Percentiles rank a stretch among this genome's conserved stretches.
These are phyloP conservation scores for Tetragonula carbonaria DNA, from an alignment of 2,888 invertebrate species.

Conservation along the genomic window DNA sequence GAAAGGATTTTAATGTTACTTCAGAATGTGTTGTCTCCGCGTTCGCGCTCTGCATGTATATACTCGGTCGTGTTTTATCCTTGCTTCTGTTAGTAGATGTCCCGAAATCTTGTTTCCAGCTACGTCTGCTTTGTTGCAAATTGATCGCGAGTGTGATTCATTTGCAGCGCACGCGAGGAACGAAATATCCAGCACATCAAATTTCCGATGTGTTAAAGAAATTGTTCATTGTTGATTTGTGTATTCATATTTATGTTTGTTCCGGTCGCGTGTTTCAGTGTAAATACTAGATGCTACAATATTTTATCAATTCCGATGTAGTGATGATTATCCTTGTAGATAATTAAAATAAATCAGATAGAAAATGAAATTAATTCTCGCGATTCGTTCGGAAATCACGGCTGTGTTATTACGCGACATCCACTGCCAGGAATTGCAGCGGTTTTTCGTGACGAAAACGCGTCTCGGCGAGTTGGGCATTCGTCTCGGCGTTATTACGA, in stretches of 20 bases:
- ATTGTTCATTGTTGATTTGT: no score
- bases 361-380: neutral
- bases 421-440: conserved; percentile 65
- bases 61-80: neutral
- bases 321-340: no score
- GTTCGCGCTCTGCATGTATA: neutral
- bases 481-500: conserved; percentile 75
- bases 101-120: neutral
- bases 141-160: no score
- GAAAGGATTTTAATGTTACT: conserved; percentile 71
- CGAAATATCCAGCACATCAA: no score
- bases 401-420: conserved; percentile 52
- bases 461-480: conserved; percentile 61
- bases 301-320: no score
- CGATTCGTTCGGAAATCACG: neutral
- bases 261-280: no score
- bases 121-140: neutral
- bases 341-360: neutral
- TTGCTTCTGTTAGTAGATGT: neutral
- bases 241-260: no score
- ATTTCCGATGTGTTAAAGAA: no score
- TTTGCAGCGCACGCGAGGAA: no score
- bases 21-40: neutral
- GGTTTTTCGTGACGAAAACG: conserved; percentile 61
- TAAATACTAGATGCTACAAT: no score